Conservation (phyloP, 1,140 invertebrate genomes). For the Polyergus mexicanus region DNA sequence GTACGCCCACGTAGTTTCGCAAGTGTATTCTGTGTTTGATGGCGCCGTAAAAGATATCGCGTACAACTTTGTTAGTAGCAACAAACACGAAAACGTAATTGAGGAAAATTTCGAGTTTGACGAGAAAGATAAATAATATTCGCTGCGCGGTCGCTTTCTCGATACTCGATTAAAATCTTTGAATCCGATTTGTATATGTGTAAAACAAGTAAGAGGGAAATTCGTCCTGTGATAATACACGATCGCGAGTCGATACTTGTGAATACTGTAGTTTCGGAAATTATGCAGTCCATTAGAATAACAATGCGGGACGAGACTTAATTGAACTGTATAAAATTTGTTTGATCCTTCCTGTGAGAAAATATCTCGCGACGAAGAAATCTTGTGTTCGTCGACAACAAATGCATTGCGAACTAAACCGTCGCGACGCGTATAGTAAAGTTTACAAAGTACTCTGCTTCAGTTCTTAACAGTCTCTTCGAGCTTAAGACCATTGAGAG, state of each 20-base stretch:
- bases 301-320: neutral
- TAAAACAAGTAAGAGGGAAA: neutral
- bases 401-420: neutral
- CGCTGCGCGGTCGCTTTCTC: neutral
- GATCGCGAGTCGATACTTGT: neutral
- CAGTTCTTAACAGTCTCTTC: constrained; percentile 11
- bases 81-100: neutral
- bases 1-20: neutral
- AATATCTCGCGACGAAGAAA: neutral
- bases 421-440: neutral
- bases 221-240: neutral
- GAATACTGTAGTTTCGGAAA: neutral
- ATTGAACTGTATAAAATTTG: constrained; percentile 38
- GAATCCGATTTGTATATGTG: neutral
- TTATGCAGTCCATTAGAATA: neutral
- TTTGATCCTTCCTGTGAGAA: neutral
- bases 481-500: constrained; percentile 21
- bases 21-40: neutral
- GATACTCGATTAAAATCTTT: constrained; percentile 23
- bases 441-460: constrained; percentile 20
- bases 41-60: neutral
- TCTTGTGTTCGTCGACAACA: neutral
- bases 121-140: constrained; percentile 21
- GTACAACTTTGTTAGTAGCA: neutral
- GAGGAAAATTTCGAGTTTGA: constrained; percentile 1